phyloP scores from a whole-genome alignment of 2,113 vertebrate genomes.

The Phyllopteryx taeniolatus region DNA sequence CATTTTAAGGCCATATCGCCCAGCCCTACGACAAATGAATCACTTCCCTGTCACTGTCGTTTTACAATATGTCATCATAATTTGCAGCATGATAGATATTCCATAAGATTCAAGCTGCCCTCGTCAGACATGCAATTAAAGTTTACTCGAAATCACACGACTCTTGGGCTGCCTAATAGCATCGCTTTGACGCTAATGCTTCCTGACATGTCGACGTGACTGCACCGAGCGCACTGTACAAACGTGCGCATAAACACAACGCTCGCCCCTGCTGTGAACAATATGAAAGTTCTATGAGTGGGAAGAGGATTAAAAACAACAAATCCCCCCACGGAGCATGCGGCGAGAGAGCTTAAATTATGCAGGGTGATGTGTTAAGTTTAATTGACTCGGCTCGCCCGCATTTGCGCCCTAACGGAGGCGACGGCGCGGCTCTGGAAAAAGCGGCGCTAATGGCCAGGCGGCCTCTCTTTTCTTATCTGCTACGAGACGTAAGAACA shows the following conservation, averaged over 20 bases:
- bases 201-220: not conserved
- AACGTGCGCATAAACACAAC: not conserved
- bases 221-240: not conserved
- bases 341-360: not conserved
- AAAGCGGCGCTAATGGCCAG: not conserved
- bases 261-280: not conserved
- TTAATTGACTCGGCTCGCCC: constrained; percentile 9
- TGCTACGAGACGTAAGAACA: not conserved
- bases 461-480: not conserved
- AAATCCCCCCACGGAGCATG: not conserved
- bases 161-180: not conserved
- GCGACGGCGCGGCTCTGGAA: not conserved
- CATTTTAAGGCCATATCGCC: not conserved
- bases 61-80: not conserved
- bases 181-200: not conserved
- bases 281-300: not conserved
- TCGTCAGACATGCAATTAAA: not conserved
- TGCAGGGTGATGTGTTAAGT: not conserved
- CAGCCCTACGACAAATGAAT: not conserved
- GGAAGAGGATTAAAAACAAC: constrained; percentile 6
- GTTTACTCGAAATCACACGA: not conserved
- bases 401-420: not conserved
- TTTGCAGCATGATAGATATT: not conserved
- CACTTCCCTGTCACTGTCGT: not conserved
- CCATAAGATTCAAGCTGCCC: not conserved